Evolutionary conservation across 2,888 invertebrate genomes (phyloP), one percentile per base, ranked within the genome.

Genomic region (Dynastes grantii): DNA sequence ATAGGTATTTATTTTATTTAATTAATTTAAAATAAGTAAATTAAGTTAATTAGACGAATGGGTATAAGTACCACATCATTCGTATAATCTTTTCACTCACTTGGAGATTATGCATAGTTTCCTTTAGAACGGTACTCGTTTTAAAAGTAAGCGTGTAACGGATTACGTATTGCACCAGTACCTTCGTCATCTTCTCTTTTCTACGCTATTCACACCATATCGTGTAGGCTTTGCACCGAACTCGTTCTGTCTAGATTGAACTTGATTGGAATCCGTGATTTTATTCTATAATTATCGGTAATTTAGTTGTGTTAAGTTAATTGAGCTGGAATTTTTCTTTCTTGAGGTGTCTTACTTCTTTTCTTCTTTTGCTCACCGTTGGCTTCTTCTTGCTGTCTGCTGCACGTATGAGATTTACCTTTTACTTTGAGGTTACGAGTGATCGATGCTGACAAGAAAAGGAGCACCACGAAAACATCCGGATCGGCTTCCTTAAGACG

Each of bases 241-340:
- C 86, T 85, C 85, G 85, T 85, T 86, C 86, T 85, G 84, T 85
- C 84, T 81, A 85, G 86, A 85, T 85, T 85, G 85, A 58, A 85
- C 85, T 86, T 84, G 86, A 87, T 87, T 83, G 87, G 87, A 87
- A 87, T 87, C 86, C 86, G 84, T 86, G 82, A 83, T 84, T 87
- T 87, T 85, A 86, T 85, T 85, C 84, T 83, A 86, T 86, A 87
- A 88, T 87, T 87, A 87, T 84, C 81, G 79, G 82, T 82, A 81
- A 80, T 82, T 83, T 82, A 83, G 84, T 83, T 83, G 83, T 84
- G 85, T 85, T 85, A 87, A 85, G 73, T 73, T 73, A 73, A 73
- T 73, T 73, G 73, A 37, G 58, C 16, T 4, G 13, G 11, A 40
- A 73, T 73, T 73, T 73, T 73, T 68, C 51, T 51, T 51, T 70